phyloP scores from a whole-genome alignment of 1,140 invertebrate genomes.

The Pygmarrhopalites habei region DNA sequence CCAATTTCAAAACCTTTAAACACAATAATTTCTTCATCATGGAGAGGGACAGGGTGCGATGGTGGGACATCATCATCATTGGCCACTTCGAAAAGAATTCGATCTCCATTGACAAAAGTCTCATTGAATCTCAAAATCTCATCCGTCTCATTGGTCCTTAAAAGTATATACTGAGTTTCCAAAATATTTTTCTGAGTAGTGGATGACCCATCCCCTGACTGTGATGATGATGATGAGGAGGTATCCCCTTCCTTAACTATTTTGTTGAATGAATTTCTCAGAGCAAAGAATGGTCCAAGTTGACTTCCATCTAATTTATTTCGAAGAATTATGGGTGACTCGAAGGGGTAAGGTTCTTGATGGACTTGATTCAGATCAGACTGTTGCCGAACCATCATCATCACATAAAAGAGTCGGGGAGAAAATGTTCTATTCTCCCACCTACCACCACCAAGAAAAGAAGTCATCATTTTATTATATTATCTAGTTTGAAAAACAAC shows the following conservation, averaged over 20 bases:
- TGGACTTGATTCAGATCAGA: neutral
- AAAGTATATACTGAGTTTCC: no score
- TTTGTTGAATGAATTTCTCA: neutral
- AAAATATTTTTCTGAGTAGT: no score
- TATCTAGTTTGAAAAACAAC: neutral
- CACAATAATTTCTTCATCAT: no score
- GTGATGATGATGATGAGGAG: neutral
- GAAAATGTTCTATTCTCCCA: conserved; percentile 20
- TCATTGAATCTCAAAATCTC: no score
- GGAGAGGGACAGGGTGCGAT: no score
- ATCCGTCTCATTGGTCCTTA: no score
- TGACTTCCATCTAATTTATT: neutral
- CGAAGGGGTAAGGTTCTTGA: neutral
- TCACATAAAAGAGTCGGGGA: conserved; percentile 7
- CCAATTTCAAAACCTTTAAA: no score
- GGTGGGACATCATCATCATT: no score
- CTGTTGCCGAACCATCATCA: neutral
- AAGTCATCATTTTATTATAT: neutral
- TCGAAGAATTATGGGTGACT: neutral
- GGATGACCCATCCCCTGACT: no score
- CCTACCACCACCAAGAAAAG: neutral
- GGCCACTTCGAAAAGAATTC: no score
- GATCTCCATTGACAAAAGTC: no score
- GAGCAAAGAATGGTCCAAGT: neutral
- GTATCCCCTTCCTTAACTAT: neutral